phyloP scores from a whole-genome alignment of 1,140 invertebrate genomes.

The Diabrotica undecimpunctata region DNA sequence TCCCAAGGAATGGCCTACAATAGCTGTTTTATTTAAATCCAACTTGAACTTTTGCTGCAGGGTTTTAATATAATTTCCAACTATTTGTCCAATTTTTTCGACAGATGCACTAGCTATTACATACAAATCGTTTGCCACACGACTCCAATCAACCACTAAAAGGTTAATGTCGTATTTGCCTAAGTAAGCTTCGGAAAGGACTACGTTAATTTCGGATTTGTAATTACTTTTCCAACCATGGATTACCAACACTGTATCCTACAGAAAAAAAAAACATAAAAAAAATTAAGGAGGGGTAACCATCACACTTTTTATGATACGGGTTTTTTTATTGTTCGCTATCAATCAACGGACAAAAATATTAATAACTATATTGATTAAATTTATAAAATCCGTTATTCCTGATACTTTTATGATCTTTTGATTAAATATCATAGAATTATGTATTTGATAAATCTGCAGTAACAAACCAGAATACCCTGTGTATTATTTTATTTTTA shows the following conservation, averaged over 20 bases:
- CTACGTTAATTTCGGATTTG: constrained; percentile 30
- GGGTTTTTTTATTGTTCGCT: too few species aligned
- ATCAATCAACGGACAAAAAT: too few species aligned
- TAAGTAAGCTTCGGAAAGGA: constrained; percentile 43
- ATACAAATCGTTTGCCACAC: constrained; percentile 44
- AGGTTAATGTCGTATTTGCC: constrained; percentile 51
- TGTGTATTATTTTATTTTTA: too few species aligned
- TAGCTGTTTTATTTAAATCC: constrained; percentile 52
- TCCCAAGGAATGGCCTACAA: constrained; percentile 67
- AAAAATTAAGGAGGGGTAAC: too few species aligned
- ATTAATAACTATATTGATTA: too few species aligned
- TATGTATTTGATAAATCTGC: too few species aligned
- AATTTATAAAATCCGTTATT: too few species aligned
- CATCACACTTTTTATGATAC: too few species aligned
- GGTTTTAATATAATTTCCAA: constrained; percentile 54
- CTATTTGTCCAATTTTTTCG: constrained; percentile 49
- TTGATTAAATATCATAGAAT: too few species aligned
- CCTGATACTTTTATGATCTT: too few species aligned
- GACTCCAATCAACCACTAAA: constrained; percentile 57
- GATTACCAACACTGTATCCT: constrained; percentile 45
- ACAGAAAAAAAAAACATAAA: too few species aligned
- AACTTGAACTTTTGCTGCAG: constrained; percentile 48
- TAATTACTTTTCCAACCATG: constrained; percentile 42
- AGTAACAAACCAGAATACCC: too few species aligned
- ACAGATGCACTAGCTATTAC: constrained; percentile 50